Evolutionary conservation across 2,797 vertebrate genomes (phyloP).

Genomic region (Sphenopsis melanotis): DNA sequence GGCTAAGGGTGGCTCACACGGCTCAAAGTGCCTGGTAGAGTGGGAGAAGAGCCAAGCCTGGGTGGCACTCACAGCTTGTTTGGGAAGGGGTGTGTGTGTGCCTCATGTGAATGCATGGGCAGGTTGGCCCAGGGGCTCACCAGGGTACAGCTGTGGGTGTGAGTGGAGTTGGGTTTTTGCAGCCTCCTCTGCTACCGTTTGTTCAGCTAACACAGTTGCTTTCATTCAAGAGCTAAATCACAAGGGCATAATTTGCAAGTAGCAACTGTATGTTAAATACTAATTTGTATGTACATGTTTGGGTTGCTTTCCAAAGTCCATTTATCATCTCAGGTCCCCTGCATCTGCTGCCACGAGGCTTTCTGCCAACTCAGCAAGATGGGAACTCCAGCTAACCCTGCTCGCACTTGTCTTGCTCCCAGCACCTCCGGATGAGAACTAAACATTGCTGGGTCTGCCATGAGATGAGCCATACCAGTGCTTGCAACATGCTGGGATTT

Average conservation of each 20-base stretch:
- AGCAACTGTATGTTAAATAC: constrained; percentile 64
- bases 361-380: constrained; percentile 53
- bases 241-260: constrained; percentile 64
- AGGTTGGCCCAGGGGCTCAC: accelerated
- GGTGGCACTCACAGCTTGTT: background rate
- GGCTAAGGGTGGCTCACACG: accelerated
- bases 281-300: constrained; percentile 71
- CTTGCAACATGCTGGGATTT: background rate
- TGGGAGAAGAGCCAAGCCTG: background rate
- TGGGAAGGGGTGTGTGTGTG: background rate
- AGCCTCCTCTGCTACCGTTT: constrained; percentile 38
- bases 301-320: constrained; percentile 60
- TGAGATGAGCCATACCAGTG: background rate
- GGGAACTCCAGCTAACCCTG: constrained; percentile 52
- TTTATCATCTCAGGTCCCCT: constrained; percentile 51
- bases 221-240: constrained; percentile 45
- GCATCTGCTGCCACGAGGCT: constrained; percentile 30
- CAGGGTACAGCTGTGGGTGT: background rate
- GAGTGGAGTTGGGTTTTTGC: background rate
- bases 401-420: constrained; percentile 38
- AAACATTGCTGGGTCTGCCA: background rate
- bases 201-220: constrained; percentile 43
- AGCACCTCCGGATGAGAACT: constrained; percentile 23
- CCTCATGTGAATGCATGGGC: accelerated
- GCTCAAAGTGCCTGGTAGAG: background rate